A percentile compares a stretch with the other conserved stretches of the same genome.
Evolutionary conservation across 2,888 invertebrate genomes (phyloP).

Genomic region (Drosophila picticornis): DNA sequence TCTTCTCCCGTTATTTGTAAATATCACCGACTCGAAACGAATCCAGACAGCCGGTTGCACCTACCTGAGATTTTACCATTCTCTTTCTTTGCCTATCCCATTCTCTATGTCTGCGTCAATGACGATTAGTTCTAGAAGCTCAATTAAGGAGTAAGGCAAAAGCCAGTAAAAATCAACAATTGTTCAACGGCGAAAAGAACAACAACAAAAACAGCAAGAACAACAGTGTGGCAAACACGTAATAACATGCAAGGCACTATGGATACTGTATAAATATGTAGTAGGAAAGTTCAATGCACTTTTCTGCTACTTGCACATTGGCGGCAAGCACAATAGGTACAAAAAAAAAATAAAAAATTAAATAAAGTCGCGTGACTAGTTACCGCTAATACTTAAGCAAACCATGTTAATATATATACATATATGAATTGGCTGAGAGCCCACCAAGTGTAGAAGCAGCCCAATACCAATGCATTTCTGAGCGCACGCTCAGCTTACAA

Average conservation of each 20-base stretch:
- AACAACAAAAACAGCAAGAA: not conserved
- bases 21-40: constrained; percentile 14
- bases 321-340: constrained; percentile 12
- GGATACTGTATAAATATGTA: constrained; percentile 24
- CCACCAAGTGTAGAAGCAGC: constrained; percentile 11
- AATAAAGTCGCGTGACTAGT: constrained; percentile 56
- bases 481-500: constrained; percentile 9
- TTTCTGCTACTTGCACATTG: constrained; percentile 53
- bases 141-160: constrained; percentile 56
- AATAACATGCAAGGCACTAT: constrained; percentile 44
- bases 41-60: constrained; percentile 28
- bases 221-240: constrained; percentile 32
- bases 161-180: constrained; percentile 70
- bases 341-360: not conserved
- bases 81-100: constrained; percentile 20
- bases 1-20: constrained; percentile 17
- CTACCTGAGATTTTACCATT: constrained; percentile 14
- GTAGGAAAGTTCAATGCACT: constrained; percentile 57
- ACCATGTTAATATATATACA: constrained; percentile 22
- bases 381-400: constrained; percentile 48
- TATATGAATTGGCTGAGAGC: constrained; percentile 1
- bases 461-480: constrained; percentile 34
- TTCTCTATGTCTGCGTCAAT: constrained; percentile 16
- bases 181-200: constrained; percentile 43
- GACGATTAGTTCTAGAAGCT: constrained; percentile 48